Conservation (phyloP, 2,113 vertebrate species). For the Chauna torquata region DNA sequence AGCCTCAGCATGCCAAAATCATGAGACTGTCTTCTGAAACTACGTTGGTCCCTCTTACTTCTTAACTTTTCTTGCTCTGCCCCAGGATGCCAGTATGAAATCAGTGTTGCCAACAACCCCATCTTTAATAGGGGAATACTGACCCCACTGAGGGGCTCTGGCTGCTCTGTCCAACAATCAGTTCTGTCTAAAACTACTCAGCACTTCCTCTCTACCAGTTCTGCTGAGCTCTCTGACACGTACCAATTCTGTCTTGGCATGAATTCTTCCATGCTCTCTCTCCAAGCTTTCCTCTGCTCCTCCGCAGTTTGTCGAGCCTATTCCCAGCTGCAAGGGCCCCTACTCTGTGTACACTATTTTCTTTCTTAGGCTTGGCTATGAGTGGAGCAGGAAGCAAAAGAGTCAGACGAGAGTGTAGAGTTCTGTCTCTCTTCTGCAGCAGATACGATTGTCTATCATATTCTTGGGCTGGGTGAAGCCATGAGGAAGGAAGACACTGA, state of each 20-base stretch:
- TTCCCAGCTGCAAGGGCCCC: slow-evolving; percentile 6
- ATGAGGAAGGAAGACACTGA: not conserved
- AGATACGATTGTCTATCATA: not conserved
- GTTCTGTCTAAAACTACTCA: not conserved
- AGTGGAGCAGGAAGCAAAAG: not conserved
- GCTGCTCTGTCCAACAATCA: not conserved
- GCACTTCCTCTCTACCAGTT: no score
- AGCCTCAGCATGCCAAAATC: not conserved
- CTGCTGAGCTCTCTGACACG: not conserved
- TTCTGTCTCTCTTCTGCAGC: slow-evolving; percentile 6
- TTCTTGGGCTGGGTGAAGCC: not conserved
- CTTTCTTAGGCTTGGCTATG: not conserved
- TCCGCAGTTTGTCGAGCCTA: not conserved
- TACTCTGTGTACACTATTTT: not conserved
- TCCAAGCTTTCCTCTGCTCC: not conserved
- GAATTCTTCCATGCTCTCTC: not conserved
- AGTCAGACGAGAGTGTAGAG: not conserved
- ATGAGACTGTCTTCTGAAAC: not conserved
- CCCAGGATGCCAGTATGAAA: not conserved
- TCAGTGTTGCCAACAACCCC: not conserved
- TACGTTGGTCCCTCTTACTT: not conserved
- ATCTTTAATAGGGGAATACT: not conserved
- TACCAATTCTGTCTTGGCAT: no score
- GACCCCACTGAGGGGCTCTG: not conserved
- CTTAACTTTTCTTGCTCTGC: not conserved